Base-by-base conservation (phyloP, 1,140 invertebrate species). In the Drosophila repletoides region DNA sequence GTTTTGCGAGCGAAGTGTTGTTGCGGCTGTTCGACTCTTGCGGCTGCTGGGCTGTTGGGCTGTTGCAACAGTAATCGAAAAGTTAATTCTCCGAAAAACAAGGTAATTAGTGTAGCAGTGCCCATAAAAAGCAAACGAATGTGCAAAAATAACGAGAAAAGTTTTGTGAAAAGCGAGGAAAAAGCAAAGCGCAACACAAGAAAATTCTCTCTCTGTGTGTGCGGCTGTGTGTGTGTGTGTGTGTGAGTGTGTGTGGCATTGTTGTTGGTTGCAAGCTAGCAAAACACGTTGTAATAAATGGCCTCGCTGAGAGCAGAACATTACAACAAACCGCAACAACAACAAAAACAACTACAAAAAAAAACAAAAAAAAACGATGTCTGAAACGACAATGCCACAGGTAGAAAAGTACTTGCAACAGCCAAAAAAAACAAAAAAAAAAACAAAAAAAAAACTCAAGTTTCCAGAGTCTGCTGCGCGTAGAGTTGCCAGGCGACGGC, bases 21-120 rank as follows among this genome's bases (percentile, higher is more conserved):
- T 24, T 63, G n/a, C 36, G 45, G 17, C 38, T 63, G 36, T 31
- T 45, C 24, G 14, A n/a, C n/a, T 41, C 12, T 45, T 31, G 24
- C 29, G 55, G 51, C 51, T 48, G 68, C 29, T 36, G n/a, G n/a
- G 24, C 38, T 63, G 72, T 63, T 41, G n/a, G n/a, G 34, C 46
- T 58, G 52, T 43, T 34, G 64, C 75, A 81, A 83, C 79, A 71
- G 79, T 86, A 84, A 84, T 84, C 79, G 75, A 84, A 84, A 84
- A 84, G 79, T 84, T 84, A 84, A 84, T 84, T 84, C 80, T 79
- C 74, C 80, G 80, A 84, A 84, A 84, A 84, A 84, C 79, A 84
- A 84, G 79, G 79, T 84, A 84, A 84, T 84, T 84, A 84, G 79
- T 84, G 79, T 86, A 75, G 61, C 80, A 79, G 79, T 68, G 80